Base-by-base conservation (phyloP, 2,113 vertebrate species). In the Dasyornis broadbenti region DNA sequence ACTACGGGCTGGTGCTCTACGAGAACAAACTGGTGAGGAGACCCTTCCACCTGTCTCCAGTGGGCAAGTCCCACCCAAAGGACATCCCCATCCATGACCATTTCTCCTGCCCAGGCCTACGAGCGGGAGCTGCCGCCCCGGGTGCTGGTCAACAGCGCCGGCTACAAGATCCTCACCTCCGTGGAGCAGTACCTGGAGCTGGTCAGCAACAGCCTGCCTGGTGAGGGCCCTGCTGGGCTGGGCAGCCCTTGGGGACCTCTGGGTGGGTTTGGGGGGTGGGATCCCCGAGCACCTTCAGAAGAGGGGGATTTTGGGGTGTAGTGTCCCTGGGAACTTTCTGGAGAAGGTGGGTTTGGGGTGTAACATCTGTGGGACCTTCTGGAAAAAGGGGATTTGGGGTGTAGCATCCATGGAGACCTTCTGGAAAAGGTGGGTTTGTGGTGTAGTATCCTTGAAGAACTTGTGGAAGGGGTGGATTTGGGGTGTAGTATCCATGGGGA, bases 111-210 rank as follows among this genome's bases (percentile, higher is more conserved):
- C 33, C 95, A 99, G 99, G 98, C 98, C 66, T 98, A 98, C 4
- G 99, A 99, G 24, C 96, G 98, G 49, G 98, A 98, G 28, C 95
- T 99, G 18, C 97, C 98, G 1, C 98, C 99, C 6, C 99, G 98
- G 3, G 90, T 97, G 15, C 72, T 98, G 92, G 97, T 99, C 96
- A 99, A 98, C 98, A 99, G 98, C 0, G 99, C 99, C 0, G 99
- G 99, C 68, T 99, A 99, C 98, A 99, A 97, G 94, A 97, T 98
- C n/a, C 97, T 99, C 96, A 98, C 98, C 42, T 99, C 99, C 0
- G 64, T 99, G 96, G 99, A 99, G 35, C 98, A 98, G 94, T 99
- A 99, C 94, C 87, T 98, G 90, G 98, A 99, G 70, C 97, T 99
- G 57, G 97, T 99, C n/a, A 98, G 98, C 80, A 97, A 31, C 96